Conservation (phyloP, 2,113 vertebrate genomes). For the Dolichallabes microphthalmus region DNA sequence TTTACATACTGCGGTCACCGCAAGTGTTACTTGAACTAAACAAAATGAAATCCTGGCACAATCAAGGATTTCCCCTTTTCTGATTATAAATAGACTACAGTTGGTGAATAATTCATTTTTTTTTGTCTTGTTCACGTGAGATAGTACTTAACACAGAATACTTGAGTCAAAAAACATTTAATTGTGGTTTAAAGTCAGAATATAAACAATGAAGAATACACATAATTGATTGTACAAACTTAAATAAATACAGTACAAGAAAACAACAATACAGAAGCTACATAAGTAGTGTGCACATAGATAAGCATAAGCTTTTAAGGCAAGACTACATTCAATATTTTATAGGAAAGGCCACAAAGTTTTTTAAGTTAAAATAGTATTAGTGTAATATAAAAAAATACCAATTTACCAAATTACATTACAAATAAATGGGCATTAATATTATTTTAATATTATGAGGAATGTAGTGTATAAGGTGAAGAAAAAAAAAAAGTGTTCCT, state of each 20-base stretch:
- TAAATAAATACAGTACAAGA: constrained; percentile 59
- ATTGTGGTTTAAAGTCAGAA: constrained; percentile 35
- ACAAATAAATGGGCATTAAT: not conserved
- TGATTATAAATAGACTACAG: not conserved
- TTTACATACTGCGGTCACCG: constrained; percentile 31
- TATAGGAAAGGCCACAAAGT: constrained; percentile 51
- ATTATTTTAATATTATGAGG: not conserved
- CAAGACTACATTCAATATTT: constrained; percentile 59
- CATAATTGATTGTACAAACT: constrained; percentile 18
- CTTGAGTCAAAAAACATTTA: constrained; percentile 32
- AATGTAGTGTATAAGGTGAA: not conserved
- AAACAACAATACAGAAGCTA: constrained; percentile 34
- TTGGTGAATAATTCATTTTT: not conserved
- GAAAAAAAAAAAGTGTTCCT: not conserved
- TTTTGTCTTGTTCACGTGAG: not conserved
- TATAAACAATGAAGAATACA: constrained; percentile 34
- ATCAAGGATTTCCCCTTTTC: constrained; percentile 14
- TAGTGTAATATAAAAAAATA: not conserved
- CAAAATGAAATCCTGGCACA: constrained; percentile 3
- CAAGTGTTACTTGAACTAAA: not conserved
- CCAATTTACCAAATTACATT: not conserved
- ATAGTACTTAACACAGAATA: not conserved
- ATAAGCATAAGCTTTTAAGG: constrained; percentile 34
- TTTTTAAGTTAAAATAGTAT: not conserved
- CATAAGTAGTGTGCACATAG: constrained; percentile 48